phyloP scores from a whole-genome alignment of 1,140 invertebrate genomes.

The Lithobius niger region DNA sequence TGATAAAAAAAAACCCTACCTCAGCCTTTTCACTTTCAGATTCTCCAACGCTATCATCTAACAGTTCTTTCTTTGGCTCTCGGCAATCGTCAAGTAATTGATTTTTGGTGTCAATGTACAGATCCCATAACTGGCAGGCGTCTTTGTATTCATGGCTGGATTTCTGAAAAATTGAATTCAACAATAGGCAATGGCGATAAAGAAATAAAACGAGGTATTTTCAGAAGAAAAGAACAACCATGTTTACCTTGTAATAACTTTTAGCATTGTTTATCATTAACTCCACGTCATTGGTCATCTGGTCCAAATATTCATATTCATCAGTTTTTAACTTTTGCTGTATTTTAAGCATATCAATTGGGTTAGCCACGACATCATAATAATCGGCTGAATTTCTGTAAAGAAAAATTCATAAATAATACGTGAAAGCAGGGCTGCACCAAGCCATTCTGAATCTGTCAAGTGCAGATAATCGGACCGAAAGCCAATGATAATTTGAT shows the following conservation, averaged over 20 bases:
- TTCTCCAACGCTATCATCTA: background rate
- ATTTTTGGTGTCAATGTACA: slow-evolving; percentile 48
- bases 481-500: too few species aligned
- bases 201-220: background rate
- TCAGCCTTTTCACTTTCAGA: background rate
- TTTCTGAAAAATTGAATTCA: slow-evolving; percentile 34
- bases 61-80: slow-evolving; percentile 24
- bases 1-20: too few species aligned
- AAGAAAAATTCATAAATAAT: slow-evolving; percentile 70
- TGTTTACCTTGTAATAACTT: slow-evolving; percentile 77
- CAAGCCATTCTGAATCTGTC: too few species aligned
- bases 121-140: slow-evolving; percentile 76
- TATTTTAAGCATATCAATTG: slow-evolving; percentile 84
- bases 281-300: slow-evolving; percentile 72
- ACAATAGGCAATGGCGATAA: background rate
- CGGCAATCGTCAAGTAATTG: slow-evolving; percentile 35
- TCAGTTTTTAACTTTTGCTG: slow-evolving; percentile 94
- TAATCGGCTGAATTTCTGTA: slow-evolving; percentile 37
- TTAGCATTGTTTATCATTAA: slow-evolving; percentile 81
- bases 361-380: slow-evolving; percentile 57
- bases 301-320: slow-evolving; percentile 78
- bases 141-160: slow-evolving; percentile 77
- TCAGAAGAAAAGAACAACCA: slow-evolving; percentile 9
- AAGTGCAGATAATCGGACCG: too few species aligned
- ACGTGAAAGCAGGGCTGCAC: too few species aligned